Evolutionary conservation across 2,797 vertebrate genomes (phyloP).

Genomic region (Sorex maritimensis): DNA sequence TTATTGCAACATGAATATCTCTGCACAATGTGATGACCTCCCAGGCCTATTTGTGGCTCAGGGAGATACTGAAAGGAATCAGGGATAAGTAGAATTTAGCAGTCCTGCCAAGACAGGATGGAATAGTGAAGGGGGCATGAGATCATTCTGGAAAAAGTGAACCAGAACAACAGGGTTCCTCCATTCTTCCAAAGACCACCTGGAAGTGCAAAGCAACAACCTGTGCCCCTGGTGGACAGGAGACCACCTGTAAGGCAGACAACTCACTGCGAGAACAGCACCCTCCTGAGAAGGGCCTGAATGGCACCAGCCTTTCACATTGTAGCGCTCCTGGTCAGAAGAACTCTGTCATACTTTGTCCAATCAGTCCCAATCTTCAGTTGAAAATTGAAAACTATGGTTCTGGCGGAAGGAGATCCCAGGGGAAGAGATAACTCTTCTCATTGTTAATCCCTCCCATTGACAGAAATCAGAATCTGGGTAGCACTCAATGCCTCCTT

Average conservation of each 20-base stretch:
- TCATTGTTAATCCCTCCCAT: background rate
- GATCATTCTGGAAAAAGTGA: constrained; percentile 10
- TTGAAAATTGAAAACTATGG: background rate
- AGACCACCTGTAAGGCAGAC: background rate
- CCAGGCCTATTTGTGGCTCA: background rate
- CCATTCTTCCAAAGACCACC: background rate
- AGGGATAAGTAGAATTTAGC: background rate
- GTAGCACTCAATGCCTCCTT: background rate
- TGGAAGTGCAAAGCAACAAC: background rate
- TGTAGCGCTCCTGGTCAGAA: background rate
- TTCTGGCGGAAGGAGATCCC: background rate
- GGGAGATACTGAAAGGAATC: background rate
- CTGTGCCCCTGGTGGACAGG: background rate
- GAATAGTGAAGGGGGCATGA: background rate
- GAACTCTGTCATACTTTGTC: background rate
- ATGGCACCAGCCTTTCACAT: background rate
- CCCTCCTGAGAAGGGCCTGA: background rate
- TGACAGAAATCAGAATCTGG: background rate
- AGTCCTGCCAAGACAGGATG: background rate
- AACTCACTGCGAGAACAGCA: accelerated
- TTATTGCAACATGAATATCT: background rate
- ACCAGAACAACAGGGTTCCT: background rate
- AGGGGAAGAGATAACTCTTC: constrained; percentile 13
- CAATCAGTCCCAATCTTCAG: background rate
- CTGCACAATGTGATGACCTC: background rate